phyloP scores from a whole-genome alignment of 1,140 invertebrate species.

The Ladona fulva region DNA sequence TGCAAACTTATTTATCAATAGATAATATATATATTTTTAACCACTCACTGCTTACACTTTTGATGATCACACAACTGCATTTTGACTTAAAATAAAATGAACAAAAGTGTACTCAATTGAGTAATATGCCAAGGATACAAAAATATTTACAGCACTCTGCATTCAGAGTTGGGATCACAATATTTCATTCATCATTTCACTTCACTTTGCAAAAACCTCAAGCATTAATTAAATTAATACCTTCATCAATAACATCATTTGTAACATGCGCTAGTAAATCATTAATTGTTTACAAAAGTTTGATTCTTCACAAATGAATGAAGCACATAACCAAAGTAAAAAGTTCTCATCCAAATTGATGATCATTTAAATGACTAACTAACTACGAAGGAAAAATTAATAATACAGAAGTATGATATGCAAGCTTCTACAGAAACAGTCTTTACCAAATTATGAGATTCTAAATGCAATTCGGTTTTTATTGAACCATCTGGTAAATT shows the following conservation, averaged over 20 bases:
- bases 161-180: not conserved
- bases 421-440: not conserved
- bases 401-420: not conserved
- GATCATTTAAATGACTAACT: no score
- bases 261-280: no score
- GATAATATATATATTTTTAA: not conserved
- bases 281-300: no score
- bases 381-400: not conserved
- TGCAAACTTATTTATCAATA: not conserved
- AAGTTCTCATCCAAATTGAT: not conserved
- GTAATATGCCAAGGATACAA: not conserved
- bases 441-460: not conserved
- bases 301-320: not conserved
- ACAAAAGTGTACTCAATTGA: not conserved
- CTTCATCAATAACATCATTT: not conserved
- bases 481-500: not conserved
- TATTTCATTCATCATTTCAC: not conserved
- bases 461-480: not conserved
- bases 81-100: not conserved
- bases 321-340: not conserved
- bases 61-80: not conserved
- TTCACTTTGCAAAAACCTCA: not conserved
- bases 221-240: not conserved
- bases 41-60: not conserved
- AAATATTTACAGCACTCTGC: not conserved